Evolutionary conservation across 1,140 invertebrate species (phyloP), one percentile per base, ranked within the genome.

Genomic region (Drosophila triauraria): DNA sequence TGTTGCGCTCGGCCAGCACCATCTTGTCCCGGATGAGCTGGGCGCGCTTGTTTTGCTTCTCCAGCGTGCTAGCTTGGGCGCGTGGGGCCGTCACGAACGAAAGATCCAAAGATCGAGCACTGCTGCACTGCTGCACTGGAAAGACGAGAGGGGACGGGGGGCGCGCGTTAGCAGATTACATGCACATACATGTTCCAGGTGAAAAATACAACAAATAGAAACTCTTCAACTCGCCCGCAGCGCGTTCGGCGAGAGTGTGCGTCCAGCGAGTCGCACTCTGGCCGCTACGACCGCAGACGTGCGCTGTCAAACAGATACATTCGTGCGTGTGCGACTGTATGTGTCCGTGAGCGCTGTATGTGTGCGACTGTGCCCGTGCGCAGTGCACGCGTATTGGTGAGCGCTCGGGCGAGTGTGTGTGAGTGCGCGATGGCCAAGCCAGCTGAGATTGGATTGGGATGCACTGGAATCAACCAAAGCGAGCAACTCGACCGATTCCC

Each of bases 1-100:
- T 95, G 93, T 96, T 97, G 94, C 96, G 96, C 92, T 98, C 97
- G 12, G 97, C 96, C 92, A 97, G 95, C 91, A 98, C 97, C 97
- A 98, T 98, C 92, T 93, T 92, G 71, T 92, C 91, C 53, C 90
- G 85, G 70, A 91, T 91, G 62, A 91, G 78, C 80, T 91, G 91
- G n/a, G 87, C 82, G 59, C 90, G 90, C 75, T 91, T 91, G 85
- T 91, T 91, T 65, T 83, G 82, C 58, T 91, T 91, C 90, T 91
- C 90, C 90, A 91, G 90, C 56, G 57, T 91, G 81, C 68, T 44
- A 54, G 47, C 48, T 75, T 27, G 35, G 46, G 15, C 10, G 53
- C 20, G 35, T 40, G 23, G 43, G 57, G 40, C 32, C 56, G 25
- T 47, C 67, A 58, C 47, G 68, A 44, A 50, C 65, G 23, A 56